Base-by-base conservation (phyloP, 2,888 invertebrate genomes). In the Eremobia ochroleuca region DNA sequence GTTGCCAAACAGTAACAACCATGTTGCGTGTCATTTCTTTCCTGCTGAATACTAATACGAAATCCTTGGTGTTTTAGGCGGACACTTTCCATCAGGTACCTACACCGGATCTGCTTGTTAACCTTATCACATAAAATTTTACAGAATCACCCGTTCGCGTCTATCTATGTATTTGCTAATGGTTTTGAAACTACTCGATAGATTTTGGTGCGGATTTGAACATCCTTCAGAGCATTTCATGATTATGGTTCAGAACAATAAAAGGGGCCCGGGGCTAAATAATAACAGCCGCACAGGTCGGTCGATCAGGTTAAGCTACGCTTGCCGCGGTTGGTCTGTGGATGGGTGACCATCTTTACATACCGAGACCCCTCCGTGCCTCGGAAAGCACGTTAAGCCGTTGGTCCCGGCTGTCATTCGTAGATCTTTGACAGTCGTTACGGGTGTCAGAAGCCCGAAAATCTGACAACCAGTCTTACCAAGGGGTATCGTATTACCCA, bases 41-140 rank as follows among this genome's bases (percentile, higher is more conserved):
- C 40, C 40, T 52, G 13, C 6, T 73, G 73, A 72, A 73, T 73
- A 73, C 73, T 73, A 73, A 73, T 13, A 25, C 1, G 11, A 72
- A 52, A 31, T 34, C 72, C 72, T 72, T 72, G 72, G 37, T 73
- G 49, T 52, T 49, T 49, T 40, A 71, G 28, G 8, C 49, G 18
- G 0, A 15, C 25, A 25, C 37, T 73, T 71, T 72, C 72, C 8
- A 72, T 5, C 37, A 52, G 37, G 4, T 66, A 43, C 31, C 5
- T 67, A 21, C 46, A 28, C 6, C 49, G 49, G 70, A 18, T 28
- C 28, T 18, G 1, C 49, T 49, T 28, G 46, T 28, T 49, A 28
- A 49, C 15, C 4, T 52, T 1, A 28, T 28, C 72, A 52, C 21
- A 71, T 70, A 15, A 0, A 2, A 15, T 49, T 67, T 9, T 5